phyloP scores from a whole-genome alignment of 2,797 vertebrate species.

The Sphenopsis melanotis region DNA sequence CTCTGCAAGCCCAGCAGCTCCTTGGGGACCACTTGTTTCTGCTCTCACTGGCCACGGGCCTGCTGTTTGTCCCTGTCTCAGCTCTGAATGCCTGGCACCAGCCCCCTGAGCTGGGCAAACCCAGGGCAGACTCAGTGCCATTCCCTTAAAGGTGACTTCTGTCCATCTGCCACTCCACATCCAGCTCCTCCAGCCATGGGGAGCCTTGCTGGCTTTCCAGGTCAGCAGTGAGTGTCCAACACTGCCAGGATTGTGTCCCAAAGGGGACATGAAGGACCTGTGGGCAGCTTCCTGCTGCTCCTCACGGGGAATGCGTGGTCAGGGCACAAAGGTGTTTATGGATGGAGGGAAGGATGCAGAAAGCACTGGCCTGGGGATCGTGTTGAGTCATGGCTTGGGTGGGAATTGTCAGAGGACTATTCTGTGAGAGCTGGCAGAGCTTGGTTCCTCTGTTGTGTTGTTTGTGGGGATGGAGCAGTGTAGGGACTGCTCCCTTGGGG shows the following conservation, averaged over 20 bases:
- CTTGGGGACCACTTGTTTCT: background rate
- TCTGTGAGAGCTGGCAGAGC: background rate
- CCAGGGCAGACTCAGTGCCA: background rate
- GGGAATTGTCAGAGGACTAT: background rate
- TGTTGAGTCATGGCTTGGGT: rapidly evolving
- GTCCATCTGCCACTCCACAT: background rate
- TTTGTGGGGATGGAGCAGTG: background rate
- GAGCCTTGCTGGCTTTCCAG: background rate
- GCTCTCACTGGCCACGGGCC: background rate
- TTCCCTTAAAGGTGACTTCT: background rate
- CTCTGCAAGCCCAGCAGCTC: slow-evolving; percentile 15
- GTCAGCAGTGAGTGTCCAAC: rapidly evolving
- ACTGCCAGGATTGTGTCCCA: background rate
- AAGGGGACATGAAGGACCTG: background rate
- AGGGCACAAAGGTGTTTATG: background rate
- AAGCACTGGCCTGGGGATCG: background rate
- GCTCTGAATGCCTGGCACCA: slow-evolving; percentile 37
- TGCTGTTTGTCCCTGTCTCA: slow-evolving; percentile 43
- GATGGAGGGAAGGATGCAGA: background rate
- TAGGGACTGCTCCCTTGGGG: rapidly evolving
- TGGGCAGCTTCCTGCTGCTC: background rate
- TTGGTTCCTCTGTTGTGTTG: rapidly evolving
- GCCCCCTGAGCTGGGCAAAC: background rate
- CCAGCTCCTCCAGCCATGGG: background rate
- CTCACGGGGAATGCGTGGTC: rapidly evolving